A percentile compares a stretch with the other conserved stretches of the same genome.
Conservation (phyloP, 2,888 invertebrate species). For the Phalera bucephala region DNA sequence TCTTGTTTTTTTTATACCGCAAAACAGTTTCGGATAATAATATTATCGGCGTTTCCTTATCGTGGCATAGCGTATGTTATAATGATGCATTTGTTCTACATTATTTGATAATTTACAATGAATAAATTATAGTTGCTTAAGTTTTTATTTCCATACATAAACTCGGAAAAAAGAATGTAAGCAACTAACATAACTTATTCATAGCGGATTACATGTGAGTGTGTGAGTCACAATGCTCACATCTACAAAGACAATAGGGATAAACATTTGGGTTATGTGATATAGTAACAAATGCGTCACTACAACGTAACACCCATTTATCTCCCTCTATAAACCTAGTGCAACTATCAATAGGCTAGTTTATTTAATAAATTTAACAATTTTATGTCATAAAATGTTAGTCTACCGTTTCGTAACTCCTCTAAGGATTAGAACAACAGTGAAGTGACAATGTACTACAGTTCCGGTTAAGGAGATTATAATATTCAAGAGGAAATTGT, state of each 20-base stretch:
- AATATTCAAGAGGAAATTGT: conserved; percentile 32
- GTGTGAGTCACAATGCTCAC: too few species aligned
- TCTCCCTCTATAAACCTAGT: conserved; percentile 51
- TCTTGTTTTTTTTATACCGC: too few species aligned
- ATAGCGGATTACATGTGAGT: too few species aligned
- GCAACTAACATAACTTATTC: too few species aligned
- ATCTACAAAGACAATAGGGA: too few species aligned
- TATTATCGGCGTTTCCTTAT: conserved; percentile 8
- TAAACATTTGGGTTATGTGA: too few species aligned
- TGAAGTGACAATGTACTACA: conserved; percentile 43
- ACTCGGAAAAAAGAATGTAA: too few species aligned
- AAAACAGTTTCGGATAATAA: conserved; percentile 18
- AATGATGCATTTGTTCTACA: conserved; percentile 35
- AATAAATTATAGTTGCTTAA: conserved; percentile 1
- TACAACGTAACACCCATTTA: conserved; percentile 11
- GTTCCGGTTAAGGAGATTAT: conserved; percentile 29
- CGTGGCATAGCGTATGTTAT: conserved; percentile 9
- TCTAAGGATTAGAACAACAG: conserved; percentile 58
- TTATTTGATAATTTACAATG: not conserved
- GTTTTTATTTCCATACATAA: too few species aligned
- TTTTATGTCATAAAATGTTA: conserved; percentile 39
- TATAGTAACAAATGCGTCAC: conserved; percentile 31
- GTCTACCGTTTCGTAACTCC: conserved; percentile 48
- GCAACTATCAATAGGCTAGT: conserved; percentile 64
- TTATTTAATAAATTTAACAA: conserved; percentile 64